Base-by-base conservation (phyloP, 2,797 vertebrate species). In the Cossypha caffra region DNA sequence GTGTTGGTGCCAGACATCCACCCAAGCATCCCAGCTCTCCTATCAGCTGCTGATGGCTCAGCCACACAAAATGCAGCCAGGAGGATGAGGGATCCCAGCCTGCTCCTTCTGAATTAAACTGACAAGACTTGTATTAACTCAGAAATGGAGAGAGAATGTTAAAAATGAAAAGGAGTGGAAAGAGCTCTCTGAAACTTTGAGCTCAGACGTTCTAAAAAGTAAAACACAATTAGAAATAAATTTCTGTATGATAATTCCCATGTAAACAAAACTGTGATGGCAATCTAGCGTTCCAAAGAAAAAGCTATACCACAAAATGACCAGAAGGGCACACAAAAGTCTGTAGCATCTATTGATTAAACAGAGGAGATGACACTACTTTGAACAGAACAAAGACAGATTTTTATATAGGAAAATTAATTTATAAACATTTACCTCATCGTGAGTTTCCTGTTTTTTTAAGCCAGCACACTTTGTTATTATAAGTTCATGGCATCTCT, bases 401-500 rank as follows among this genome's bases (percentile, higher is more conserved):
- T 13, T 81, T 88, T 89, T 74, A 95, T 73, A 72, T 63, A 73
- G 68, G 90, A 84, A 68, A 90, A 78, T 42, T 57, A 21, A 51
- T 75, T 73, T 77, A 62, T 90, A 96, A 96, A 97, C 90, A 96
- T 96, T 98, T 98, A 99, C 99, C 99, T 99, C 99, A 85, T 99
- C 99, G 0, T 98, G 98, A 63, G 99, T 98, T 98, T 99, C 99
- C 98, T 99, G 99, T 95, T 99, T 99, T 98, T 99, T 99, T 97
- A 99, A 98, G 51, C 99, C 99, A 45, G 99, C 99, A 82, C 99
- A 99, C 96, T 99, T 99, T 13, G 99, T 99, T 98, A 99, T 99
- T 95, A 99, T 99, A 97, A 99, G 99, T 97, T 99, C 99, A 73
- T 99, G 99, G 95, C 99, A 99, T 97, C 99, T 98, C 97, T 99